A percentile compares a stretch with the other conserved stretches of the same genome.
Evolutionary conservation across 2,797 vertebrate genomes (phyloP).

Genomic region (Lepilemur septentrionalis): DNA sequence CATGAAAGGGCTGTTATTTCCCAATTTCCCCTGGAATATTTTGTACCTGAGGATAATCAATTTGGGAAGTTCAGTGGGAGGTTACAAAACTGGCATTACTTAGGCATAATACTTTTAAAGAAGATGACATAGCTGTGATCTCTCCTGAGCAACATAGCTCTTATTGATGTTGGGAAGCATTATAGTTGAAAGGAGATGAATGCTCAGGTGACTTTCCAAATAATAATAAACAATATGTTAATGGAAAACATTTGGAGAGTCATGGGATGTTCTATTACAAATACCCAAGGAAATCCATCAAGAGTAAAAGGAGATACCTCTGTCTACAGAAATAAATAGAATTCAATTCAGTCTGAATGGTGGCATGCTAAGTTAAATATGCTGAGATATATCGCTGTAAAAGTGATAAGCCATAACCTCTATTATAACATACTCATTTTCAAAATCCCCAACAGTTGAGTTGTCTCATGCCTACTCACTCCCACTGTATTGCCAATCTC

Average conservation of each 20-base stretch:
- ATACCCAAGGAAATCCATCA: neutral
- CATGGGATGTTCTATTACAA: neutral
- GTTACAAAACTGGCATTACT: neutral
- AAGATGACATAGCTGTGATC: neutral
- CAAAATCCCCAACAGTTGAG: neutral
- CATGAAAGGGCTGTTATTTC: neutral
- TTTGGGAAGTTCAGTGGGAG: neutral
- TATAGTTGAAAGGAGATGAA: neutral
- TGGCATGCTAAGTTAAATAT: neutral
- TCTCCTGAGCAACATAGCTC: neutral
- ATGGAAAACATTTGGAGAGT: neutral
- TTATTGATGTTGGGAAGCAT: neutral
- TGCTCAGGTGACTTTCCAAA: constrained; percentile 5
- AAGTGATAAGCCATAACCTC: neutral
- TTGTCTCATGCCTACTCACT: neutral
- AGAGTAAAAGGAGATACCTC: neutral
- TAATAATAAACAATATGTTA: neutral
- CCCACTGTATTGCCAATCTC: neutral
- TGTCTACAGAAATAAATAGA: constrained; percentile 2
- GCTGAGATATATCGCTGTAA: neutral
- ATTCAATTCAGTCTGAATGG: neutral
- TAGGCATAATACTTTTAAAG: neutral
- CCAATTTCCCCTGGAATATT: neutral
- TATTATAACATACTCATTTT: neutral
- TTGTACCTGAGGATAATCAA: neutral